Base-by-base conservation (phyloP, 2,797 vertebrate genomes). In the Nannoperca obscura region DNA sequence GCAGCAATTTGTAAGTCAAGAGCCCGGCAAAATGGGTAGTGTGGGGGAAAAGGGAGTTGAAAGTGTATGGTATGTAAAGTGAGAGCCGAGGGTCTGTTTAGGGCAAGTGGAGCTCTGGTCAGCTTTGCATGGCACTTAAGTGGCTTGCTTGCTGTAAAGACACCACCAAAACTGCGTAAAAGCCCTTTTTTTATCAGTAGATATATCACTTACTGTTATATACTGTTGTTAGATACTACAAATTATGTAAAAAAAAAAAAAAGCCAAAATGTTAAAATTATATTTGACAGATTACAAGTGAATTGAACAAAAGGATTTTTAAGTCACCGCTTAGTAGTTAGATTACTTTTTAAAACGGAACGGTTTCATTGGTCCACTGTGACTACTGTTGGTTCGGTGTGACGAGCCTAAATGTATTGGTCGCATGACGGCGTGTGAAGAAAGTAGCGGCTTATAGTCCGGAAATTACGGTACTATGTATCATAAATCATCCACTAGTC, bases 1-100 rank as follows among this genome's bases (percentile, higher is more conserved):
- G 91, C 90, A 91, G 92, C 90, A 93, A 93, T 95, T 95, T 95
- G 94, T 94, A 92, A 96, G 93, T 95, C 94, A 95, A 95, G 91
- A 93, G 91, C 81, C 81, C 76, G 74, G 88, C 86, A 91, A 92
- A 93, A 93, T 89, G 92, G 87, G 81, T 82, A 83, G 73, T 84
- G 84, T 85, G 78, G 75, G 69, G 78, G 58, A 40, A 76, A 84
- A 66, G 74, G 83, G 80, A 87, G 82, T 80, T 81, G 72, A 88
- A 88, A 82, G 86, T 90, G 83, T 76, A 64, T 50, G 69, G 57
- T 69, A 70, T 82, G 82, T 90, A 85, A 87, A 88, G 79, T 85
- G 76, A 93, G 89, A 90, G 84, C 83, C 60, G 3, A 53, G 70
- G 76, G 80, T 89, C 79, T 87, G 73, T 88, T 86, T 78, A 82